Base-by-base conservation (phyloP, 30 jellyfish, hydroid and myxozoan species). In the Hydra vulgaris region DNA sequence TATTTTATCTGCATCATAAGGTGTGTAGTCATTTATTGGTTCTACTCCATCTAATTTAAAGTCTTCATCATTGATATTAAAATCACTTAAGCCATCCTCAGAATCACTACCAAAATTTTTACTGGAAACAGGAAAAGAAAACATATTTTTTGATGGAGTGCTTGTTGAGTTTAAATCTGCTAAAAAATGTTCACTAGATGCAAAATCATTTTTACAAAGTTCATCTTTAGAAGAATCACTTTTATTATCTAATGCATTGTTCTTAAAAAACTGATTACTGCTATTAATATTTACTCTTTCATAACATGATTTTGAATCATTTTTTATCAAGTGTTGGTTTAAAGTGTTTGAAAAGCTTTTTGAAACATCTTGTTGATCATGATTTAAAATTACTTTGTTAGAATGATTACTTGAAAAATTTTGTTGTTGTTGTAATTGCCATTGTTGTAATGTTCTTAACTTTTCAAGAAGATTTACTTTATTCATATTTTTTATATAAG, bases 381-480 rank as follows among this genome's bases (percentile, higher is more conserved):
- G 61, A 40, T 40, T 40, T 12, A 3, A 12, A 40, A 40, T 40
- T 40, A 40, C 12, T 12, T 40, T 40, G 61, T 12, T 40, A 75
- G 22, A 24, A 21, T 26, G 0, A 26, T 75, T 54, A 26, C 56
- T 0, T 20, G 68, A 27, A 54, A 88, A 82, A 8, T 82, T 79
- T 19, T 74, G 80, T 18, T 88, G 96, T 25, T 88, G 96, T 27
- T 88, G 96, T 54, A 83, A 70, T 61, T 88, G 96, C 96, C 96
- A 88, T 80, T 88, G 96, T n/a, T 88, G 82, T 27, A 88, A 86
- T 27, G 84, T 81, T 52, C 83, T 88, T 83, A 88, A 88, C 55
- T 83, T 88, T 24, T 88, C 92, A 15, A 88, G 82, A 27, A 88
- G 69, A 75, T 79, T 82, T 0, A 53, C 25, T 27, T 81, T 53